These are phyloP conservation scores for Pogonomyrmex barbatus DNA, from an alignment of 1,140 invertebrate species.

Conservation along the genomic window DNA sequence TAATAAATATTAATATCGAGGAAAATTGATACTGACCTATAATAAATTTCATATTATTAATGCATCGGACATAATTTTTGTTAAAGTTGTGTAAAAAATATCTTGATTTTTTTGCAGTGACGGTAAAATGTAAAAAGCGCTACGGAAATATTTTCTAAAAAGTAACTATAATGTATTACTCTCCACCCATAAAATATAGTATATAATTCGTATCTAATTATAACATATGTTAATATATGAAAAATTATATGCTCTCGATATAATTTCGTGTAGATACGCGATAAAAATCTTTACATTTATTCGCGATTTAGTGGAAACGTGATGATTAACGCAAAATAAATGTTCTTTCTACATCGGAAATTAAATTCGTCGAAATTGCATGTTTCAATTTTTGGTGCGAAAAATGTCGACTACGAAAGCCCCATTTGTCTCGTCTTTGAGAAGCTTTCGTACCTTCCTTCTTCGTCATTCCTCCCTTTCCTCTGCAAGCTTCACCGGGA, in stretches of 20 bases:
- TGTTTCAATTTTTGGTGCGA: slow-evolving; percentile 9
- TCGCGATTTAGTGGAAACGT: neutral
- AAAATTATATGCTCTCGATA: neutral
- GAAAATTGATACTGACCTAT: neutral
- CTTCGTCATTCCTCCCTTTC: neutral
- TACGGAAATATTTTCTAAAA: neutral
- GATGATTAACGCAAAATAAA: neutral
- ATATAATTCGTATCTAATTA: neutral
- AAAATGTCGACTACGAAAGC: slow-evolving; percentile 14
- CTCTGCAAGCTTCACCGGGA: slow-evolving; percentile 14
- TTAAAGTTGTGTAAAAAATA: neutral
- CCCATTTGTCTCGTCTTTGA: slow-evolving; percentile 13
- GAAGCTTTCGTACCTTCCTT: slow-evolving; percentile 11
- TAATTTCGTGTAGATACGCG: neutral
- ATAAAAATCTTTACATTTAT: neutral
- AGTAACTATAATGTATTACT: neutral
- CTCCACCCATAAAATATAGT: neutral
- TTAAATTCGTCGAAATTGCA: neutral
- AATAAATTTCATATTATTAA: slow-evolving; percentile 31
- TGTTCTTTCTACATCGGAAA: neutral
- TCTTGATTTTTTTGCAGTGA: neutral
- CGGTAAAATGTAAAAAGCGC: neutral
- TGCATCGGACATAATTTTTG: neutral
- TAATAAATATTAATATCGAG: slow-evolving; percentile 32
- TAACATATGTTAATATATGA: neutral